phyloP scores from a whole-genome alignment of 2,888 invertebrate genomes.

The Pollenia griseotomentosa region DNA sequence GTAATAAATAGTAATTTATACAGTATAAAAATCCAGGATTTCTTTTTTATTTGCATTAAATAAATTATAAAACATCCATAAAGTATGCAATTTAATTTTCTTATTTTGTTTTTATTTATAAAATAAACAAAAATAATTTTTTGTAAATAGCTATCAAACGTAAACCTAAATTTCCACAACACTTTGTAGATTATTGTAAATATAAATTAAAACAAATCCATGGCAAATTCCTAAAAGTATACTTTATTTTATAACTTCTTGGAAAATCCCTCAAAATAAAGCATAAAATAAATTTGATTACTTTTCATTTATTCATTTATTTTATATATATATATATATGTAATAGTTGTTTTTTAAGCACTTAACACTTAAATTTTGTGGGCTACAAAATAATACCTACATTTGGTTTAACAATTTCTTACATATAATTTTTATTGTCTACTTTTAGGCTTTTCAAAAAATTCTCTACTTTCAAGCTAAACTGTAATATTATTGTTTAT shows the following conservation, averaged over 20 bases:
- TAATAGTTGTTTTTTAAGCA: slow-evolving; percentile 2
- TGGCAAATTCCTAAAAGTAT: slow-evolving; percentile 53
- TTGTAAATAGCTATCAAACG: background rate
- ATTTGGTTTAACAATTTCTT: slow-evolving; percentile 43
- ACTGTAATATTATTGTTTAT: slow-evolving; percentile 60
- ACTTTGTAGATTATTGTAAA: slow-evolving; percentile 35
- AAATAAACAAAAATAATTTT: background rate
- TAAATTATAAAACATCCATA: background rate
- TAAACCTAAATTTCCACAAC: slow-evolving; percentile 10
- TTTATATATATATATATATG: background rate
- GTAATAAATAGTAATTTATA: no score
- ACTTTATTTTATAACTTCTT: slow-evolving; percentile 45
- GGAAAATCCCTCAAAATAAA: slow-evolving; percentile 43
- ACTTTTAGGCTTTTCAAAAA: slow-evolving; percentile 57
- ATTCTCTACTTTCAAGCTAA: slow-evolving; percentile 14
- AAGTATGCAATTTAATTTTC: slow-evolving; percentile 6
- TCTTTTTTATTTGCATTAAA: background rate
- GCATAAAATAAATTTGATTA: slow-evolving; percentile 52
- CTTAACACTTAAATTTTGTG: slow-evolving; percentile 43
- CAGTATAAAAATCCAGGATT: background rate
- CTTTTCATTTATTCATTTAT: slow-evolving; percentile 47
- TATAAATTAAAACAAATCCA: slow-evolving; percentile 48
- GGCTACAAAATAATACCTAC: background rate
- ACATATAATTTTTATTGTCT: slow-evolving; percentile 65
- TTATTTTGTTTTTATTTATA: background rate